A percentile compares a stretch with the other conserved stretches of the same genome.
These are phyloP conservation scores for Ischnus inquisitorius DNA, from an alignment of 2,888 invertebrate genomes.

Conservation along the genomic window DNA sequence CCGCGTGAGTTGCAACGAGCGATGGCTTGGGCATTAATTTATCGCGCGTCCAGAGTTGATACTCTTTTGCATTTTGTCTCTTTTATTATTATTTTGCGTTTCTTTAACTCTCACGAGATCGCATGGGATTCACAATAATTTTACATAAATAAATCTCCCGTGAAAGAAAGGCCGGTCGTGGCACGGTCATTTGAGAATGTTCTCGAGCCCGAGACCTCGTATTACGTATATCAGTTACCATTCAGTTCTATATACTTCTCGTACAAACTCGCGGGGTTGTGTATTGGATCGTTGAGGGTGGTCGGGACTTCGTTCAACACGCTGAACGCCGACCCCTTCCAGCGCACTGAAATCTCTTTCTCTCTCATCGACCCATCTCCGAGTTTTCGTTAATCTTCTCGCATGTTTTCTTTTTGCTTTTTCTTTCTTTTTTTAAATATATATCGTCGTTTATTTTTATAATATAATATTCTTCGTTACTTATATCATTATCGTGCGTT, in stretches of 20 bases:
- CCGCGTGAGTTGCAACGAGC: conserved; percentile 77
- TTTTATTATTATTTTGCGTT: conserved; percentile 41
- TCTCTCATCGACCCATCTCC: conserved; percentile 39
- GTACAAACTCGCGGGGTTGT: conserved; percentile 58
- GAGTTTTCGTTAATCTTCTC: conserved; percentile 47
- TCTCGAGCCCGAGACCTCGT: conserved; percentile 80
- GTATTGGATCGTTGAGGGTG: conserved; percentile 44
- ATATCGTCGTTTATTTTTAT: conserved; percentile 70
- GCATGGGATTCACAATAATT: conserved; percentile 68
- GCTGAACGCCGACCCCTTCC: conserved; percentile 30
- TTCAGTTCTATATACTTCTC: conserved; percentile 70
- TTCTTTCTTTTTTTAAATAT: conserved; percentile 65
- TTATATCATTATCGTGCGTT: conserved; percentile 82
- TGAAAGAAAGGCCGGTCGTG: conserved; percentile 83
- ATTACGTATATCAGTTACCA: conserved; percentile 83
- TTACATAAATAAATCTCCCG: conserved; percentile 84
- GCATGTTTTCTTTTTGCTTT: conserved; percentile 50
- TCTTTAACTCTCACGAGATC: conserved; percentile 60
- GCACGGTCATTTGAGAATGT: conserved; percentile 69
- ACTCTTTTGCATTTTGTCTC: conserved; percentile 22
- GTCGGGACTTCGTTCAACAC: conserved; percentile 28
- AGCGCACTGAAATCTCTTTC: conserved; percentile 18
- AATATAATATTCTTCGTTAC: conserved; percentile 82
- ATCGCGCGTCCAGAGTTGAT: conserved; percentile 50
- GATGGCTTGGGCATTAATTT: conserved; percentile 70